phyloP scores from a whole-genome alignment of 2,888 invertebrate genomes.

The Leucoma salicis region DNA sequence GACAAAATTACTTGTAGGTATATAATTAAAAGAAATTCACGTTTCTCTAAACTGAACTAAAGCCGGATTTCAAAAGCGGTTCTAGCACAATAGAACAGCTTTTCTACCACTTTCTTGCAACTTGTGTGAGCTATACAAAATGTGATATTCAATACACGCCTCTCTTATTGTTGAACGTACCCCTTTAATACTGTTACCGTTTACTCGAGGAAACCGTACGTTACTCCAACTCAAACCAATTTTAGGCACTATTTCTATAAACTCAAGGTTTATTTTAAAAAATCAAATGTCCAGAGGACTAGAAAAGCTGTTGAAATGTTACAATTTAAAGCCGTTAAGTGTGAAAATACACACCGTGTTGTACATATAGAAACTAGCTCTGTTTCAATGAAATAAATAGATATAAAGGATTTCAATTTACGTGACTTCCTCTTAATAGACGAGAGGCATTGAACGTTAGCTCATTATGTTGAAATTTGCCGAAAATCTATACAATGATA shows the following conservation, averaged over 20 bases:
- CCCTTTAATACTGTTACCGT: conserved; percentile 36
- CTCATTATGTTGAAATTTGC: no score
- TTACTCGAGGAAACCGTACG: conserved; percentile 25
- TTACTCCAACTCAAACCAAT: neutral
- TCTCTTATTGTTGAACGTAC: conserved; percentile 40
- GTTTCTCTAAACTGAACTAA: conserved; percentile 14
- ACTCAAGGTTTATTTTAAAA: neutral
- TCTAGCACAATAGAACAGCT: conserved; percentile 29
- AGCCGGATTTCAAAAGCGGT: conserved; percentile 16
- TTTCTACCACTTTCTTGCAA: conserved; percentile 40
- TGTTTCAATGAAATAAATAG: no score
- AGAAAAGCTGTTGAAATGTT: neutral
- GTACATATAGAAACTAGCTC: no score
- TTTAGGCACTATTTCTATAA: neutral
- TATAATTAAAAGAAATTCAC: neutral
- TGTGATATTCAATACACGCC: conserved; percentile 43
- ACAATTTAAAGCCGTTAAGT: no score
- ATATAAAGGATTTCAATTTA: no score
- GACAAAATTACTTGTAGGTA: no score
- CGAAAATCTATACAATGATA: no score
- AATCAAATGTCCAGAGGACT: neutral
- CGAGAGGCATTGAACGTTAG: no score
- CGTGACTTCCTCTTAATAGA: no score
- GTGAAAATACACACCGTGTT: no score
- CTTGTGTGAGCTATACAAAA: conserved; percentile 43